These are phyloP conservation scores for Drosophila algonquin DNA, from an alignment of 2,888 invertebrate species.

Conservation along the genomic window DNA sequence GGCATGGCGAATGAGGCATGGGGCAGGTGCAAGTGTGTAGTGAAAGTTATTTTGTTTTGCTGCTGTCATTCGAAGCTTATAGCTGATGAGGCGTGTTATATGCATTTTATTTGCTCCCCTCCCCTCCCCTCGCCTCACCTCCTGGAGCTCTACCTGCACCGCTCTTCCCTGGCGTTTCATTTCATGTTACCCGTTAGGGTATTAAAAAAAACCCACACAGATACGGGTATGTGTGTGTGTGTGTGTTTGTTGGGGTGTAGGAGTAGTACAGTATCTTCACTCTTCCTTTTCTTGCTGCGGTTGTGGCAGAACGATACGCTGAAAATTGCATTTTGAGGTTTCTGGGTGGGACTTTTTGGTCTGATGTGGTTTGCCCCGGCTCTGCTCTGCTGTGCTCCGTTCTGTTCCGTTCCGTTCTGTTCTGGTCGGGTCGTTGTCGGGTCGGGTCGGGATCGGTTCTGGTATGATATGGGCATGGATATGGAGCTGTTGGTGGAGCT, in stretches of 20 bases:
- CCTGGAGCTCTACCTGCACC: neutral
- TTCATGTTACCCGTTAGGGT: conserved; percentile 21
- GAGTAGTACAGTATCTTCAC: conserved; percentile 14
- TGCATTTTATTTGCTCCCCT: conserved; percentile 68
- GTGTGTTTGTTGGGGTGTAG: too few relatives aligned
- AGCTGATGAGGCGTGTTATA: conserved; percentile 76
- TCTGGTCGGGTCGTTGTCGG: neutral
- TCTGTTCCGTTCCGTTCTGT: neutral
- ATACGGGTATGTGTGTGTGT: neutral
- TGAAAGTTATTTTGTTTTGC: conserved; percentile 66
- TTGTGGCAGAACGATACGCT: conserved; percentile 57
- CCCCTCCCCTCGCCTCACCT: neutral
- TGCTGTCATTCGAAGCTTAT: conserved; percentile 70
- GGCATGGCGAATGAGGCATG: too few relatives aligned
- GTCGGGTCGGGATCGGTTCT: too few relatives aligned
- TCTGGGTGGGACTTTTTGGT: conserved; percentile 33
- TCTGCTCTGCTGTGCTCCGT: neutral
- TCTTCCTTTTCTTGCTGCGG: conserved; percentile 30
- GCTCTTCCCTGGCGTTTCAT: conserved; percentile 6
- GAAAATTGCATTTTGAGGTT: conserved; percentile 71
- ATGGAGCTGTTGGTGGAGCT: neutral
- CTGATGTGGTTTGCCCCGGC: conserved; percentile 6
- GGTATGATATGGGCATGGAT: too few relatives aligned
- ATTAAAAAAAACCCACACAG: conserved; percentile 26
- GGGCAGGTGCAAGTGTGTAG: neutral